Evolutionary conservation across 2,888 invertebrate species (phyloP), one percentile per base, ranked within the genome.

Genomic region (Griposia aprilina): DNA sequence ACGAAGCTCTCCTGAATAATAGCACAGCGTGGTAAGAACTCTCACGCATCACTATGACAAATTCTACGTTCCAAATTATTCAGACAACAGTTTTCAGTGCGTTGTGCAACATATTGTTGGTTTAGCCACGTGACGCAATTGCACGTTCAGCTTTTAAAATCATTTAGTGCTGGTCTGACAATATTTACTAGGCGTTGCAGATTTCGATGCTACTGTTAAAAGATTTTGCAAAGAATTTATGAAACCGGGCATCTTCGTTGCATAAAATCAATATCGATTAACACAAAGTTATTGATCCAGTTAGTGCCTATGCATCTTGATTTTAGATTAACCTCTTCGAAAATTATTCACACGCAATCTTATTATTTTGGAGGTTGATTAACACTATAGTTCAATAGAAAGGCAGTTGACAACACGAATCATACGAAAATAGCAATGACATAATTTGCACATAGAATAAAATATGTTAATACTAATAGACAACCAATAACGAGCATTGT

Each of bases 91-190:
- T 76, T 79, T 81, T 88, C 83, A 82, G 80, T 72, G 50, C 70
- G 71, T 89, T 89, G 80, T 85, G 88, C 81, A 90, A 90, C 78
- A 50, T 62, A 74, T 71, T 78, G 78, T 87, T 83, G 72, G 83
- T 88, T 86, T 88, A 83, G 86, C 84, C 87, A 83, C 80, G 86
- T 92, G 90, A 91, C 86, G 90, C 87, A 93, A 93, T 80, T 79
- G 70, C 69, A 74, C 82, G 71, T 74, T 77, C 55, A 85, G 82
- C 82, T 88, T 87, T 80, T 84, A 84, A 88, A 90, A 90, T 85
- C 86, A 85, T 89, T 90, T 87, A 90, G 88, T 90, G 78, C 87
- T 90, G 89, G 87, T 80, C 80, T 86, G 87, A 81, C 89, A 90
- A 83, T 90, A 86, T 89, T 87, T 87, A 83, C 85, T 79, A 83